Evolutionary conservation across 2,113 vertebrate genomes (phyloP).

Genomic region (Gymnogyps californianus): DNA sequence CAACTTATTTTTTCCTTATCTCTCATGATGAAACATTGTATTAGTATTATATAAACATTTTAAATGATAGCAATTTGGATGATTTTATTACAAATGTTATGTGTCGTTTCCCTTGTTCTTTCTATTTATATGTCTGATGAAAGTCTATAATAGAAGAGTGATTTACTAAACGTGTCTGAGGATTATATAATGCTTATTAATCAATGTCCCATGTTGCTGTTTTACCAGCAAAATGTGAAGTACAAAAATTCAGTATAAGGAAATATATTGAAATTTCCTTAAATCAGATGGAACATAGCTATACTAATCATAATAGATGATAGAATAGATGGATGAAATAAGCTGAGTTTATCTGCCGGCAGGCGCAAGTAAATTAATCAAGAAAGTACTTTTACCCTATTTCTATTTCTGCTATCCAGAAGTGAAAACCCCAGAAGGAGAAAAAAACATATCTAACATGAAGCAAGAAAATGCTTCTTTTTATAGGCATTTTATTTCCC

Average conservation of each 20-base stretch:
- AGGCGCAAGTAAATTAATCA: constrained; percentile 12
- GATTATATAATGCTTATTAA: not conserved
- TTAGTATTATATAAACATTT: not conserved
- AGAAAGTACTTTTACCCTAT: not conserved
- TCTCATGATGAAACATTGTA: not conserved
- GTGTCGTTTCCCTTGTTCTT: not conserved
- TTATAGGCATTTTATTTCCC: not conserved
- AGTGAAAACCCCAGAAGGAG: not conserved
- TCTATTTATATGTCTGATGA: not conserved
- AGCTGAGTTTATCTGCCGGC: not conserved
- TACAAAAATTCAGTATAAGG: not conserved
- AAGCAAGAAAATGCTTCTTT: not conserved
- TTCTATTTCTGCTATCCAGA: not conserved
- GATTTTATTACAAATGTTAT: not conserved
- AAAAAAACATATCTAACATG: not conserved
- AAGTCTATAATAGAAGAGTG: not conserved
- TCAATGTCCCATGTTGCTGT: not conserved
- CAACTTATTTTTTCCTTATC: not conserved
- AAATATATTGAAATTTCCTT: constrained; percentile 13
- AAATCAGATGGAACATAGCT: not conserved
- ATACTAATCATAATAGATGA: not conserved
- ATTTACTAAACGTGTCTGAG: not conserved
- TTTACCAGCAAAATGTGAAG: not conserved
- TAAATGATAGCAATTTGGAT: not conserved
- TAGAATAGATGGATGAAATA: constrained; percentile 23